Base-by-base conservation (phyloP, 2,888 invertebrate genomes). In the Orthosia incerta region DNA sequence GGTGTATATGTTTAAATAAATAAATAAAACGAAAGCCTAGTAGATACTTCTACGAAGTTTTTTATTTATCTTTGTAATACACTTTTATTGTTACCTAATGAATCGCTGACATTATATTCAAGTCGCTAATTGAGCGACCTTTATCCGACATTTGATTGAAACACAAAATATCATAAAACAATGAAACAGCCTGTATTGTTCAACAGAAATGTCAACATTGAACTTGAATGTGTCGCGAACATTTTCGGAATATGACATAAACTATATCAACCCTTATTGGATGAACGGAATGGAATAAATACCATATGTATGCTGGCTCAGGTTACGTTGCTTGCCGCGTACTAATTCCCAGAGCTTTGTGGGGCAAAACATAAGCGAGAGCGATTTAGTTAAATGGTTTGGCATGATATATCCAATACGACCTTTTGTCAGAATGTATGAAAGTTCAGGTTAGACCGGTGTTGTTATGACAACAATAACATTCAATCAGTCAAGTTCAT, bases 141-240 rank as follows among this genome's bases (percentile, higher is more conserved):
- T 91, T 90, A 71, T 77, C 74, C 87, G 91, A 88, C 90, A 91
- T 91, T 91, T 87, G 86, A 91, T 91, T 91, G 86, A 86, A 88
- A 88, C 84, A 84, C 87, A 86, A 89, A 92, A 89, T 87, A 89
- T 87, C 88, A 84, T 78, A 84, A 86, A 88, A 92, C 91, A 92
- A 92, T 89, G 88, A 88, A 91, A 87, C 95, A 91, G 64, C 90
- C 95, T 95, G 94, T 95, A 94, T 92, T 92, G 91, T 91, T 84
- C 90, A 92, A 94, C 93, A 92, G 90, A 93, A 95, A 94, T 94
- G 95, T 96, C 95, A 95, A 94, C 94, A 94, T 94, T 93, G 93
- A 95, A 94, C 93, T 93, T 93, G 83, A 76, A 85, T 86, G 87
- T 87, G 89, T 90, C 82, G 88, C 86, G 85, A 87, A 86, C 90